Evolutionary conservation across 1,140 invertebrate genomes (phyloP), one percentile per base, ranked within the genome.

Genomic region (Rhyacophila brunnea): DNA sequence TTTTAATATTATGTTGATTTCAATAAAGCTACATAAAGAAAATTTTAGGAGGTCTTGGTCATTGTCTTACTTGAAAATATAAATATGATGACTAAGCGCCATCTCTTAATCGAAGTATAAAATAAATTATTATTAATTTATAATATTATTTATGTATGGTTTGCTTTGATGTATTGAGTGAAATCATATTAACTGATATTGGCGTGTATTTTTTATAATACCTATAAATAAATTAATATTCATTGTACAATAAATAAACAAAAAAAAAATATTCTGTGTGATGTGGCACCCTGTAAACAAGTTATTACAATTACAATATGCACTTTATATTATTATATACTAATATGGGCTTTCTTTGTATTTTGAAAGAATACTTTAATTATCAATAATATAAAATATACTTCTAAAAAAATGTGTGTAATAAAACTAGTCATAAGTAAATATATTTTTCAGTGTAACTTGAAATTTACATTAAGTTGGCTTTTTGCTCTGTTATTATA

Each of bases 281-380:
- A 45, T 11, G 43, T 45, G 43, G 13, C 43, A 45, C 43, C 13
- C 5, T 45, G 3, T 40, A 4, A 45, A 11, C 18, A 45, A 19
- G 6, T 45, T 28, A 28, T 9, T 28, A 28, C 13, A 45, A 28
- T 9, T 28, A 28, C 13, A 45, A 45, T 15, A 45, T 11, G 43
- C 43, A 45, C 43, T 45, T 45, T 45, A 17, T 17, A 45, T n/a
- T n/a, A n/a, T n/a, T n/a, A n/a, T n/a, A n/a, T n/a, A n/a, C n/a
- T n/a, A n/a, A n/a, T 13, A 40, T 40, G 38, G 38, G 43, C 43
- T 45, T 45, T 45, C 43, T 45, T 45, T 45, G 43, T 45, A n/a
- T 19, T 45, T 45, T 45, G 17, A 45, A 17, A 45, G 4, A 6
- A n/a, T 45, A 15, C 38, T 40, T 4, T 4, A 15, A n/a, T 45